A percentile compares a stretch with the other conserved stretches of the same genome.
Conservation (phyloP, 2,797 vertebrate genomes). For the Acropternis orthonyx region DNA sequence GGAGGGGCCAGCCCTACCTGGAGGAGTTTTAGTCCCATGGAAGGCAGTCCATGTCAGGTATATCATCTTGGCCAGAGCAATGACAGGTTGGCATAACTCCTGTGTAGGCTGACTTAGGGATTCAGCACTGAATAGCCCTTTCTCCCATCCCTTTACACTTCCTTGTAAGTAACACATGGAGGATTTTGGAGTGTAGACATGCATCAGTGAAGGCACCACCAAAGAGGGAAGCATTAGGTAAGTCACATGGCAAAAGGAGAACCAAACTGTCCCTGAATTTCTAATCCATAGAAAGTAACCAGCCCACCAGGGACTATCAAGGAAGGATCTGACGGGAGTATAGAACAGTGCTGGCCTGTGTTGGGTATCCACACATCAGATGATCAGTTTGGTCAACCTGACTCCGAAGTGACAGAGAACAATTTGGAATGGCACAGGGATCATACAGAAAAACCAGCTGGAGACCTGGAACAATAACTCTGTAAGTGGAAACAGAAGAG, state of each 20-base stretch:
- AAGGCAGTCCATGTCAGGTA: not conserved
- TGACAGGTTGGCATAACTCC: not conserved
- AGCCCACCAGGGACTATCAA: not conserved
- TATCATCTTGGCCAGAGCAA: not conserved
- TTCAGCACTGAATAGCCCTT: not conserved
- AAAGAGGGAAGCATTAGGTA: not conserved
- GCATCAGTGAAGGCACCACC: not conserved
- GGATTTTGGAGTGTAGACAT: not conserved
- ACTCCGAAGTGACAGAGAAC: not conserved
- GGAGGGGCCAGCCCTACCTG: not conserved
- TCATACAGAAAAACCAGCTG: not conserved
- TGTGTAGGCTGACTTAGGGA: not conserved
- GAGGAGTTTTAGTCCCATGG: fast-evolving
- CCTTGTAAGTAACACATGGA: not conserved
- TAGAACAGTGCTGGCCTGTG: not conserved
- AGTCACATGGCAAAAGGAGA: not conserved
- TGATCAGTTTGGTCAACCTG: not conserved
- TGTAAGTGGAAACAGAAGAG: not conserved
- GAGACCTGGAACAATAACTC: not conserved
- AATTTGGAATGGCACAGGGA: not conserved
- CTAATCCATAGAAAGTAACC: not conserved
- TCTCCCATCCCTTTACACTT: not conserved
- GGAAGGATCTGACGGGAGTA: not conserved
- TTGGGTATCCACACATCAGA: fast-evolving
- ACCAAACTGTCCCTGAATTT: not conserved